phyloP scores from a whole-genome alignment of 1,140 invertebrate species.

The Xylocopa sonorina region DNA sequence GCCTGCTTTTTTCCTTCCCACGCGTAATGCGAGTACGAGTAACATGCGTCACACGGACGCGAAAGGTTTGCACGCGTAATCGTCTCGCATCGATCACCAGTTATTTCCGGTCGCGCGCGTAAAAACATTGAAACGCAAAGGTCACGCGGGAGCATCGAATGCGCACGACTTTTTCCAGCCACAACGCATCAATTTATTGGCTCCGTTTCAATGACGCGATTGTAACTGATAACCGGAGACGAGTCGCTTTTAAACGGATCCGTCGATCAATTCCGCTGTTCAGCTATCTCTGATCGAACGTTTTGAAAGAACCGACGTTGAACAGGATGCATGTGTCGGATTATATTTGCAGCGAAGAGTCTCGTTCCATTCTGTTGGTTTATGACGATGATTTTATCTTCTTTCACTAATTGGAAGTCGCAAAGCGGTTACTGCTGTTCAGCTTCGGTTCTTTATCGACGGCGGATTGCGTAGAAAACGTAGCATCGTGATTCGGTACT shows the following conservation, averaged over 20 bases:
- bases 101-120: background rate
- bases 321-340: background rate
- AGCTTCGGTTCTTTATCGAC: constrained; percentile 6
- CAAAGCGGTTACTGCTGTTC: constrained; percentile 27
- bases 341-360: background rate
- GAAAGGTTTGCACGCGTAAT: background rate
- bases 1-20: background rate
- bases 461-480: background rate
- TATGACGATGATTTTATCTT: background rate
- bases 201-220: background rate
- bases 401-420: background rate
- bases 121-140: background rate
- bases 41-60: background rate
- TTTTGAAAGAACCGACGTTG: background rate
- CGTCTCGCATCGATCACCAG: background rate
- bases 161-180: background rate
- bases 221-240: background rate
- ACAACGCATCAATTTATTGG: background rate
- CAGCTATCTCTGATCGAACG: background rate
- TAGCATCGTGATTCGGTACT: constrained; percentile 73
- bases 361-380: background rate
- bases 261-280: background rate
- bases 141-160: background rate
- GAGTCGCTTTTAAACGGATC: background rate
- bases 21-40: background rate